Base-by-base conservation (phyloP, 2,888 invertebrate genomes). In the Hypercompe scribonia region DNA sequence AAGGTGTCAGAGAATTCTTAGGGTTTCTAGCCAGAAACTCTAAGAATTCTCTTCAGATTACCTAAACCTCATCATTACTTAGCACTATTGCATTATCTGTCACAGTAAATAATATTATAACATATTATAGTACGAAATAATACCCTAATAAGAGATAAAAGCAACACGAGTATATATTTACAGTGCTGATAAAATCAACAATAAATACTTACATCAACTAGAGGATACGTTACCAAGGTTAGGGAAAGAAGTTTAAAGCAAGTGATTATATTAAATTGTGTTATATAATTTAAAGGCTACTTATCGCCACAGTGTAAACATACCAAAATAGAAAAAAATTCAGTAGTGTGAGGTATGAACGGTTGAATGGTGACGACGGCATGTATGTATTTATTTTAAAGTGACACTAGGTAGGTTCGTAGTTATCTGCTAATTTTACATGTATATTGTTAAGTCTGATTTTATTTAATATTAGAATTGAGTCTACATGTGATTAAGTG, bases 171-270 rank as follows among this genome's bases (percentile, higher is more conserved):
- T 68, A n/a, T 36, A 10, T n/a, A 54, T 46, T 24, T n/a, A 54
- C n/a, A 54, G 58, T 58, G 58, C 28, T 28, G 68, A 68, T 68
- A 68, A 68, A 68, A 33, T 8, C 46, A n/a, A 33, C 54, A 54
- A 68, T 54, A 68, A 54, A 68, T 68, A n/a, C 24, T 24, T 54
- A 24, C 10, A 50, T 24, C 13, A 68, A 68, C 36, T 54, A 18
- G 54, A 18, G 28, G 68, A 68, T 68, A 68, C 36, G 36, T 68
- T n/a, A 34, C 54, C 50, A 54, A 68, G n/a, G 68, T 54, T 33
- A 68, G 54, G n/a, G 68, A 10, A 58, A 68, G 18, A 58, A 54
- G 36, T 36, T 36, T 10, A 36, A 28, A 54, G 54, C 36, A 36
- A 68, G 34, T 28, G 36, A 69, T 63, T 63, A 63, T 69, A 69